Base-by-base conservation (phyloP, 2,888 invertebrate genomes). In the Cataglyphis cursor region DNA sequence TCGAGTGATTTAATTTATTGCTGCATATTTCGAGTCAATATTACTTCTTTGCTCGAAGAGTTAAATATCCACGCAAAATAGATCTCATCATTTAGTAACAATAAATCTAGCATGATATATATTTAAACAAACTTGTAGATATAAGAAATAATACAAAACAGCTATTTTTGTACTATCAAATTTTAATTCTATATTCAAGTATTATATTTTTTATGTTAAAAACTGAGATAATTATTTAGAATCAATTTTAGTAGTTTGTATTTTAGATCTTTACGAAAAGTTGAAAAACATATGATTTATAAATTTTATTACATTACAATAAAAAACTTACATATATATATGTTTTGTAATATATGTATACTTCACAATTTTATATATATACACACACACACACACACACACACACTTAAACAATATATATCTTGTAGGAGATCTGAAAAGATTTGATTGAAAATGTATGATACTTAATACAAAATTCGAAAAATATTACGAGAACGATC, bases 1-100 rank as follows among this genome's bases (percentile, higher is more conserved):
- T 66, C 12, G 28, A n/a, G 28, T 21, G 21, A 31, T 31, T 44
- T 65, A 64, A 74, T 74, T 74, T 74, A 65, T 31, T 48, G 31
- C 5, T 9, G 15, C 18, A 64, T 28, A 73, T 38, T 72, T 8
- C n/a, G 62, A 62, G 8, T 10, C 18, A 10, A 28, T n/a, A 74
- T 74, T n/a, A 31, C 28, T 44, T 74, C 12, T 31, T 64, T 3
- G 28, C 21, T 65, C 21, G 10, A 65, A 35, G 35, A 35, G 0
- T 31, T 31, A 61, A 31, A 64, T 21, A 3, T 24, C 28, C 48
- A 44, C 5, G 18, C 5, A 48, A 48, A 48, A 48, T 1, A 48
- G 0, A 48, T 48, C 6, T 18, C 5, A 18, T 1, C 18, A 48
- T 18, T 8, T 28, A 15, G 18, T 15, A 28, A 28, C 28, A 2